Base-by-base conservation (phyloP, 1,140 invertebrate species). In the Drosophila cardini region DNA sequence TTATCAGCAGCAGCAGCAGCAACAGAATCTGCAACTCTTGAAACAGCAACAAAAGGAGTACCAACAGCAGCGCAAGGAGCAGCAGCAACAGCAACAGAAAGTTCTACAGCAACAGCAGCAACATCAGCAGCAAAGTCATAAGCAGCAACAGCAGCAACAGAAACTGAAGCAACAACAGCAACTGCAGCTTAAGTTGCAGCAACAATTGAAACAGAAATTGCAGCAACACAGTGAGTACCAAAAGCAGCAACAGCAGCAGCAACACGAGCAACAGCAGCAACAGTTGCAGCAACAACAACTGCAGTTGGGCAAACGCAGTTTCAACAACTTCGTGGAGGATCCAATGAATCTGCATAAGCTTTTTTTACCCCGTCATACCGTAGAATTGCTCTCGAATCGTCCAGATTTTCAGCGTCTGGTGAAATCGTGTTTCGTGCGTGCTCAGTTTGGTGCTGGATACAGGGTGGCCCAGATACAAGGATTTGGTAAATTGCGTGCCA, bases 281-380 rank as follows among this genome's bases (percentile, higher is more conserved):
- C 16, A 7, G 16, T 9, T 9, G 2, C 8, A n/a, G 4, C 18
- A 48, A 30, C 56, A 43, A 10, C 38, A 57, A 26, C 43, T 10
- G 7, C 58, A 15, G 11, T 5, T 30, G 6, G 11, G 10, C 2
- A 34, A 8, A 9, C 34, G 26, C 26, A 50, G n/a, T 10, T 15
- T 56, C 2, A 8, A n/a, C 30, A 57, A 40, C 36, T 72, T 65
- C 11, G 4, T 50, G 2, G 42, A 36, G 9, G 61, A 72, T 65
- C 62, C 69, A 10, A 36, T 64, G 61, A 65, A 57, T 43, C 21
- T 72, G 32, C 62, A 48, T 7, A 72, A 72, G 2, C 16, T 72
- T 1, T 72, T 72, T 13, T 36, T 72, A 11, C 5, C 61, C 1
- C 69, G 69, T 1, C 26, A 43, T 36, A 65, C 43, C 9, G 4